These are phyloP conservation scores for Oncopodura yosiiana DNA, from an alignment of 1,140 invertebrate species.

Conservation along the genomic window DNA sequence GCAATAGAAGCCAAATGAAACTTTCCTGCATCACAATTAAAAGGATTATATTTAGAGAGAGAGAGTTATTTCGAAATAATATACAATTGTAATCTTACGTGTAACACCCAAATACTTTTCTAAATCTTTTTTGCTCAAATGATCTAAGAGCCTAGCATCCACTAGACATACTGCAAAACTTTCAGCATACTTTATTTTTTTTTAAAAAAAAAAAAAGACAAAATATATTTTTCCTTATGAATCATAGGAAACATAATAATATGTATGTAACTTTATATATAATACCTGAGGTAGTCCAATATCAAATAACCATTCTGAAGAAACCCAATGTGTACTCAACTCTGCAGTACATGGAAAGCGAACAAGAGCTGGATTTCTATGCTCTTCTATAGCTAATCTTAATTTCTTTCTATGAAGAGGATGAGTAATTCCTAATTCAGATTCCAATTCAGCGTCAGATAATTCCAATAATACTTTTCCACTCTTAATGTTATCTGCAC, in stretches of 20 bases:
- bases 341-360: constrained; percentile 75
- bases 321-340: constrained; percentile 81
- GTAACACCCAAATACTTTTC: constrained; percentile 66
- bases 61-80: too few species aligned
- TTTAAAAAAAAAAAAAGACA: neutral
- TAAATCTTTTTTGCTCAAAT: constrained; percentile 82
- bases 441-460: constrained; percentile 76
- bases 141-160: constrained; percentile 82
- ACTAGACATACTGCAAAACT: constrained; percentile 81
- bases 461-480: constrained; percentile 85
- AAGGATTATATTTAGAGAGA: neutral
- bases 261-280: constrained; percentile 5
- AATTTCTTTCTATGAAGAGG: constrained; percentile 86
- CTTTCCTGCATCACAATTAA: constrained; percentile 66
- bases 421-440: constrained; percentile 74
- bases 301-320: constrained; percentile 81
- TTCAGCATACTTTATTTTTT: constrained; percentile 59
- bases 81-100: too few species aligned
- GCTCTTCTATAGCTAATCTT: constrained; percentile 85
- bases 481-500: constrained; percentile 86
- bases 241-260: neutral
- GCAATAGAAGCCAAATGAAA: constrained; percentile 89
- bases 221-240: neutral
- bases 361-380: constrained; percentile 69
- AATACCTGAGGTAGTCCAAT: constrained; percentile 67